Base-by-base conservation (phyloP, 2,113 vertebrate genomes). In the Hemiprocne comata region DNA sequence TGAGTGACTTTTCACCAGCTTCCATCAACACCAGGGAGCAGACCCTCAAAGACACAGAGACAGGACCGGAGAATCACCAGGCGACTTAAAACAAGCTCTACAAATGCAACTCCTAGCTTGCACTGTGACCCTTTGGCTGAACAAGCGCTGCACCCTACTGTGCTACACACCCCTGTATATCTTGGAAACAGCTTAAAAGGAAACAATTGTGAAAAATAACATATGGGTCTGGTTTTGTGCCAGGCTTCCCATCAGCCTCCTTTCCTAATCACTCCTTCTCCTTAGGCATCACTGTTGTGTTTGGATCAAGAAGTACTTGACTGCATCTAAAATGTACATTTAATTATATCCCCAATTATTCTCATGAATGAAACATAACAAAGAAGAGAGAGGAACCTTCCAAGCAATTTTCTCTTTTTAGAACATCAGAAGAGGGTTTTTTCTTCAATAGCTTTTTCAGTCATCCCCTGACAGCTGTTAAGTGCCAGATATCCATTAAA, bases 241-340 rank as follows among this genome's bases (percentile, higher is more conserved):
- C 93, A 97, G 51, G 38, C 42, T 87, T 65, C 55, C 11, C 11
- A 0, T 71, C 77, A 87, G 70, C 61, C 89, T 93, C 93, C 85
- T 86, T 78, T 75, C 80, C 90, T 75, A 94, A 81, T 50, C 72
- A 64, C 61, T 89, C 83, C 69, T 88, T 72, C 79, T 95, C 92
- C 66, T 83, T 57, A 84, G 88, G 94, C 93, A 90, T 46, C 4
- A 1, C 61, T 89, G 61, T 54, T 90, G 76, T 89, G 48, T 89
- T 96, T 84, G 85, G 85, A 90, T 83, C 72, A 10, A 75, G 55
- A 92, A 86, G 36, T 44, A 93, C 42, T 48, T 84, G 76, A 69
- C 85, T 92, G 72, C 66, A 82, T 72, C 76, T 82, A 58, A 86
- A 94, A 89, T 95, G 81, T 92, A 84, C 93, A 89, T 96, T 87